Evolutionary conservation across 2,888 invertebrate species (phyloP).

Genomic region (Apamea crenata): DNA sequence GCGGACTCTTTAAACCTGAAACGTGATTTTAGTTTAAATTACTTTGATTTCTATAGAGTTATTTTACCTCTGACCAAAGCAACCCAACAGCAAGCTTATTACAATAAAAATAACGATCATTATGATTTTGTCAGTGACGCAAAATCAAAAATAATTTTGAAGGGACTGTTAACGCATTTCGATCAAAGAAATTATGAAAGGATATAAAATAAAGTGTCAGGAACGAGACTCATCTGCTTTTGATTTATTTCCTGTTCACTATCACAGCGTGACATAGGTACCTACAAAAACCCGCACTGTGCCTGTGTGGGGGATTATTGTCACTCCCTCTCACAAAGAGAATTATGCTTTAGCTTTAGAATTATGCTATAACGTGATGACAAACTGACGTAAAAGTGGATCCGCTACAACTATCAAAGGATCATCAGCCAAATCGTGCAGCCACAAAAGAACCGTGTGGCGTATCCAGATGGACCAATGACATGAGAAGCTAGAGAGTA

Average conservation of each 20-base stretch:
- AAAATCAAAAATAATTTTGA: background rate
- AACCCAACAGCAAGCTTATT: too few relatives aligned
- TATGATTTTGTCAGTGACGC: background rate
- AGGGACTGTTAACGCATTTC: background rate
- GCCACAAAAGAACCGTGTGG: background rate
- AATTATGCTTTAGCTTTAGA: background rate
- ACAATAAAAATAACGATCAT: background rate
- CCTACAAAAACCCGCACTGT: background rate
- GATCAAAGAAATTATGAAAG: background rate
- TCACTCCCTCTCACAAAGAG: background rate
- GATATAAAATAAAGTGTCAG: background rate
- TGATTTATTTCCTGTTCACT: background rate
- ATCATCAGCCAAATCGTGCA: background rate
- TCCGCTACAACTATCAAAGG: background rate
- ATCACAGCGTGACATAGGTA: too few relatives aligned
- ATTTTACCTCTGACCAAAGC: too few relatives aligned
- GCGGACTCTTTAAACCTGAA: slow-evolving; percentile 44
- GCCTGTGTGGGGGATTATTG: background rate
- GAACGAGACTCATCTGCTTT: background rate
- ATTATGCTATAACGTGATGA: background rate
- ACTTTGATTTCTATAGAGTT: background rate
- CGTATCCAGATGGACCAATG: background rate
- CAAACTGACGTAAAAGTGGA: background rate
- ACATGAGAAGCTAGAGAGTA: background rate
- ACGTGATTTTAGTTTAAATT: background rate